Evolutionary conservation across 2,888 invertebrate species (phyloP).

Genomic region (Polydrusus tereticollis): DNA sequence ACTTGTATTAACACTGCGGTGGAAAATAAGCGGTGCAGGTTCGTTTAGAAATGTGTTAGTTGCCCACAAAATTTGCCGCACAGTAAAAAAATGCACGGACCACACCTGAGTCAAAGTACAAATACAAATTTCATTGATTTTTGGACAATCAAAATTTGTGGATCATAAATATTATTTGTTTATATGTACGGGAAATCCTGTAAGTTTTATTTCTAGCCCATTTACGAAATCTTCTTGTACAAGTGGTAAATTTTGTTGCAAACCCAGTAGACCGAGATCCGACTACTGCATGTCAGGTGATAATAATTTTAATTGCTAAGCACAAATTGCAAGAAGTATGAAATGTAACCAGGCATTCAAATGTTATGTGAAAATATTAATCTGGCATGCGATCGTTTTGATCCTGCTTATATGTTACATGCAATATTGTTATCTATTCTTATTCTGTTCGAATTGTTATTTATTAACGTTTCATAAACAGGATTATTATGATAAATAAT

Average conservation of each 20-base stretch:
- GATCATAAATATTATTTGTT: neutral
- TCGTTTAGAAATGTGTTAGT: no score
- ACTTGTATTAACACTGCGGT: no score
- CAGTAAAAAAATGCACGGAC: no score
- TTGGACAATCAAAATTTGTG: no score
- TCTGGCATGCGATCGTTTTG: conserved; percentile 33
- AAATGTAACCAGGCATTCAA: conserved; percentile 28
- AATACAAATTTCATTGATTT: no score
- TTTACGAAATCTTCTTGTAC: neutral
- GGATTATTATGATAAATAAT: conserved; percentile 3
- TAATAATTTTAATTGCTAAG: conserved; percentile 39
- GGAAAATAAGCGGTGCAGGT: no score
- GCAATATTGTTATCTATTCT: conserved; percentile 14
- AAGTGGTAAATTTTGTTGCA: conserved; percentile 4
- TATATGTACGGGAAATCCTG: neutral
- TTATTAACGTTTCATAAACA: conserved; percentile 14
- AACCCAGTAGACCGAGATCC: conserved; percentile 12
- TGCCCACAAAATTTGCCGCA: no score
- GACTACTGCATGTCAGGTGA: conserved; percentile 24
- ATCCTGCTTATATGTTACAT: conserved; percentile 15
- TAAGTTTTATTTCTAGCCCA: neutral
- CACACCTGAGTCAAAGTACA: no score
- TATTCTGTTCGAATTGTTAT: conserved; percentile 11
- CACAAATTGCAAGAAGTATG: conserved; percentile 22
- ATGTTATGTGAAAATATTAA: conserved; percentile 30